Evolutionary conservation across 1,140 invertebrate species (phyloP).

Genomic region (Dreissena polymorpha): DNA sequence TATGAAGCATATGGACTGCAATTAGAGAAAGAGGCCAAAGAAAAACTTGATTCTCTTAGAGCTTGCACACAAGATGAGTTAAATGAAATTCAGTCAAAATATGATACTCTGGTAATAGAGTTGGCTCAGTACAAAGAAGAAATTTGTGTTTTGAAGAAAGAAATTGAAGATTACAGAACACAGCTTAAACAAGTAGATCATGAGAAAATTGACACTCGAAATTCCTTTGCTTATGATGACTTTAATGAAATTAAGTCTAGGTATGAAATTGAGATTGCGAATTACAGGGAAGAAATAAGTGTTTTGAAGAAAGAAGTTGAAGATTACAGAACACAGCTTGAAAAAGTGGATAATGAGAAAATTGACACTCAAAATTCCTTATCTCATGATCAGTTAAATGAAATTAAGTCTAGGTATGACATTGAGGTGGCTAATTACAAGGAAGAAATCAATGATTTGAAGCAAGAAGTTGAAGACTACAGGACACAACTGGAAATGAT

Average conservation of each 20-base stretch:
- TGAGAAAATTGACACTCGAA: not conserved
- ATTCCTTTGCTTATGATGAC: not conserved
- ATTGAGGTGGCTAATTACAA: not conserved
- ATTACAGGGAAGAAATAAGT: not conserved
- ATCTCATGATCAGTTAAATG: not conserved
- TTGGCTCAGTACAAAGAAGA: not conserved
- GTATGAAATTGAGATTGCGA: not conserved
- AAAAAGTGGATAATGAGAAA: not conserved
- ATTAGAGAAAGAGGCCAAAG: not conserved
- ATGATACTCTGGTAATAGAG: constrained; percentile 1
- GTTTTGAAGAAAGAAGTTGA: constrained; percentile 17
- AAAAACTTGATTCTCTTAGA: not conserved
- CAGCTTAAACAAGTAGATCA: not conserved
- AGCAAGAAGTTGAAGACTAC: not conserved
- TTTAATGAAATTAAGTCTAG: not conserved
- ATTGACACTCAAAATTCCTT: no score
- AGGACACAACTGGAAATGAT: no score
- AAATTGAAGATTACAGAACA: constrained; percentile 3
- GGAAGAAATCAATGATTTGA: constrained; percentile 10
- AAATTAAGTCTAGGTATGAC: not conserved
- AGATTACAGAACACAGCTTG: not conserved
- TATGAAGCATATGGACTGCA: not conserved
- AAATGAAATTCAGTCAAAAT: not conserved
- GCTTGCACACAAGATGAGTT: constrained; percentile 1
- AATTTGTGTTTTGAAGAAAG: constrained; percentile 12